Evolutionary conservation across 92 coral and sea anemone species (phyloP).

Genomic region (Actinernus sp.): DNA sequence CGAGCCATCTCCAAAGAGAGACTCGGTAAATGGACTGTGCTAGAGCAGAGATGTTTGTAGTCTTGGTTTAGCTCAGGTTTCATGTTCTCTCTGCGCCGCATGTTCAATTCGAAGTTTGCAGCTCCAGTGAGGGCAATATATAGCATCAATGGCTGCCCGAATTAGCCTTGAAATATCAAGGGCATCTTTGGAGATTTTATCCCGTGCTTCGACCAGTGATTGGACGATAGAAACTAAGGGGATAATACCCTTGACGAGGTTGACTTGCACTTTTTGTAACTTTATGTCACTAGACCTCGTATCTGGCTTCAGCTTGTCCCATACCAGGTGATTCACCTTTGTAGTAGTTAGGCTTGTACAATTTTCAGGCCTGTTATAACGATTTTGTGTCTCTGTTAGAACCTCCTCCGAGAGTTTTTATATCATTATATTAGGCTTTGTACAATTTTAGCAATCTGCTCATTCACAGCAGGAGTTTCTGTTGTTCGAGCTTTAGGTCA

Average conservation of each 20-base stretch:
- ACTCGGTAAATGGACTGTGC: constrained; percentile 49
- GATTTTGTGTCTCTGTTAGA: constrained; percentile 35
- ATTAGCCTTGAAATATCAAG: constrained; percentile 39
- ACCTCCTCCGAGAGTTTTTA: constrained; percentile 53
- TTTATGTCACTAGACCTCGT: constrained; percentile 34
- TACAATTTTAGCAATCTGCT: constrained; percentile 22
- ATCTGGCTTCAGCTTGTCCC: constrained; percentile 58
- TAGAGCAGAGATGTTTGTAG: constrained; percentile 52
- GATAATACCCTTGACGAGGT: constrained; percentile 51
- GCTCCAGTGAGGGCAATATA: constrained; percentile 58
- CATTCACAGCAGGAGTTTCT: constrained; percentile 46
- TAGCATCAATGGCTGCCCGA: constrained; percentile 39
- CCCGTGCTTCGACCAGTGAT: constrained; percentile 36
- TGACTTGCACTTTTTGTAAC: constrained; percentile 46
- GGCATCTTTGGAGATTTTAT: constrained; percentile 32
- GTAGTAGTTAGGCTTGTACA: constrained; percentile 40
- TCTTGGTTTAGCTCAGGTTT: constrained; percentile 46
- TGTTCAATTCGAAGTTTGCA: constrained; percentile 52
- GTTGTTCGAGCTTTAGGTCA: constrained; percentile 32
- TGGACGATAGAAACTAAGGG: constrained; percentile 36
- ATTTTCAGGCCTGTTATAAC: constrained; percentile 44
- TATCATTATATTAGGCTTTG: constrained; percentile 35
- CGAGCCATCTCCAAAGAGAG: constrained; percentile 45
- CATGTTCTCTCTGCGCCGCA: constrained; percentile 47
- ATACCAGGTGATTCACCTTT: constrained; percentile 51